These are phyloP conservation scores for Hyppa rectilinea DNA, from an alignment of 2,888 invertebrate genomes.

Conservation along the genomic window DNA sequence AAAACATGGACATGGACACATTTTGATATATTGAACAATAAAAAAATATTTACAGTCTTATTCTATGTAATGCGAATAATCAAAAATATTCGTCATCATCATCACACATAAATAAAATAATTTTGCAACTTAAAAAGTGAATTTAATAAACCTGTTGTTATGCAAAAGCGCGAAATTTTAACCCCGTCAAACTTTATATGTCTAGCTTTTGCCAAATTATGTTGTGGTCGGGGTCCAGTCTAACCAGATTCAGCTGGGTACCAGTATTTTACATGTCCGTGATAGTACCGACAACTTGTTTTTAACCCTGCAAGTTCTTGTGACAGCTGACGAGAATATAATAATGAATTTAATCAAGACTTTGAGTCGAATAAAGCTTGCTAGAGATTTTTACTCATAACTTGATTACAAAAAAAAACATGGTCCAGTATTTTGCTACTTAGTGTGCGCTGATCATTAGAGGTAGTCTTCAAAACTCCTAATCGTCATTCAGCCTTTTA, in stretches of 20 bases:
- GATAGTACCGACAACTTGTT: slow-evolving; percentile 81
- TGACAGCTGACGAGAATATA: slow-evolving; percentile 70
- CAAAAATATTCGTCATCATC: slow-evolving; percentile 58
- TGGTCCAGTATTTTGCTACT: not conserved
- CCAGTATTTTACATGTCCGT: slow-evolving; percentile 52
- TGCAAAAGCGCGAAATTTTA: not conserved
- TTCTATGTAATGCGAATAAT: slow-evolving; percentile 64
- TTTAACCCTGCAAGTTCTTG: slow-evolving; percentile 79
- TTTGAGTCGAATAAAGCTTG: not conserved
- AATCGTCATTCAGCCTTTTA: slow-evolving; percentile 7
- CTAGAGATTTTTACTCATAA: not conserved
- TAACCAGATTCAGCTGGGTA: not conserved
- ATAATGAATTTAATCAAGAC: not conserved
- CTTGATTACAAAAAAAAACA: not conserved
- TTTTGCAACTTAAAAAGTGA: not conserved
- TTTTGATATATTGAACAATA: slow-evolving; percentile 82
- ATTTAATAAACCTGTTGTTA: not conserved
- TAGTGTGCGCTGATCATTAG: not conserved
- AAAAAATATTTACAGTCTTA: slow-evolving; percentile 86
- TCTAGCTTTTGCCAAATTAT: not conserved
- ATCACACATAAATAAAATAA: slow-evolving; percentile 23
- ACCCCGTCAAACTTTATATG: not conserved
- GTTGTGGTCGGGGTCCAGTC: not conserved
- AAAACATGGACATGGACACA: slow-evolving; percentile 67
- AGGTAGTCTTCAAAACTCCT: not conserved